These are phyloP conservation scores for Alaudala cheleensis DNA, from an alignment of 2,113 vertebrate species.

Conservation along the genomic window DNA sequence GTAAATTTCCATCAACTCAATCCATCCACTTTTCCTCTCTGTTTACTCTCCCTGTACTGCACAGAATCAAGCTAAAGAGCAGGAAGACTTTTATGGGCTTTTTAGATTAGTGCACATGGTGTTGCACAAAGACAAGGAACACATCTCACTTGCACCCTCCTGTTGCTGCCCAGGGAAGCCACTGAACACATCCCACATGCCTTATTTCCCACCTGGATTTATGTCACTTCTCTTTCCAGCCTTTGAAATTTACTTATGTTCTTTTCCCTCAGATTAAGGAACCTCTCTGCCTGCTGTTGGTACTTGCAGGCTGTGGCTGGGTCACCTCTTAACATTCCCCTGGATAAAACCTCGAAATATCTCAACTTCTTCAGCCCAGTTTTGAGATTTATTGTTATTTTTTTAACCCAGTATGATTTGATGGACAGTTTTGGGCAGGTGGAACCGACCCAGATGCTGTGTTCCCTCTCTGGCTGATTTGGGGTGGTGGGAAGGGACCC, in stretches of 20 bases:
- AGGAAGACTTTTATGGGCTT: slow-evolving; percentile 11
- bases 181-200: not conserved
- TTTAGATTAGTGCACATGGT: not conserved
- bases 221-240: not conserved
- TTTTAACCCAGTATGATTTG: not conserved
- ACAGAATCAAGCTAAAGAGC: not conserved
- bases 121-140: not conserved
- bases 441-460: fast-evolving
- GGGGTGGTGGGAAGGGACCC: not conserved
- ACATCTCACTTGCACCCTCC: not conserved
- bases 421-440: not conserved
- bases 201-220: slow-evolving; percentile 2
- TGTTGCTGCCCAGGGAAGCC: not conserved
- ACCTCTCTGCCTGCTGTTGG: not conserved
- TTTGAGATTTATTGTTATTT: not conserved
- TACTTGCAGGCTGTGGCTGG: not conserved
- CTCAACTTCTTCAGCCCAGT: not conserved
- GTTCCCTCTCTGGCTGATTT: not conserved
- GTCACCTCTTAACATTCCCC: not conserved
- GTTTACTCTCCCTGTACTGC: slow-evolving; percentile 42
- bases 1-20: slow-evolving; percentile 60
- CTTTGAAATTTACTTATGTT: not conserved
- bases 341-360: not conserved
- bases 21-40: slow-evolving; percentile 44
- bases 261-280: not conserved